Evolutionary conservation across 2,888 invertebrate genomes (phyloP), one percentile per base, ranked within the genome.

Genomic region (Lordiphosa fenestrarum): DNA sequence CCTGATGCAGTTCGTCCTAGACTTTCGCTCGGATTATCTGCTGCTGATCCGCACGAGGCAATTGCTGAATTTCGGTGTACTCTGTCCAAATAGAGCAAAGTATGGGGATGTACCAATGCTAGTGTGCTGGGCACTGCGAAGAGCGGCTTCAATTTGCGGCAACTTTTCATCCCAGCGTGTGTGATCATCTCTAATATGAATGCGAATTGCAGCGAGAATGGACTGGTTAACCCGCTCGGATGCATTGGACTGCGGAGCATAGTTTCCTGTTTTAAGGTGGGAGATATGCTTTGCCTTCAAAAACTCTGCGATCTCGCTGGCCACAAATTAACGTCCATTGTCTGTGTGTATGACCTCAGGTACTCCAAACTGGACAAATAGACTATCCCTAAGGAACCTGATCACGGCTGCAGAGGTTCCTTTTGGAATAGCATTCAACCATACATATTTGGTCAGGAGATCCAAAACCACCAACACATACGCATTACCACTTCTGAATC

Each of bases 161-260:
- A 47, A 9, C 3, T 13, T 10, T 4, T 25, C 40, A 4, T 40
- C 40, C 53, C 47, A 53, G 4, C 9, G 21, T 9, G 38, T 10
- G 12, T 47, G 40, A 3, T 53, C 39, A 0, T 13, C 33, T 0
- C 33, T n/a, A 1, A 40, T 6, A 2, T 47, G 10, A 0, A 52
- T 25, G 12, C 56, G 33, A 2, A 86, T 73, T 49, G 74, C 77
- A 3, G 84, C 81, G 2, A 78, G 71, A 3, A 87, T 47, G 0
- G 80, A 74, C 23, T 73, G 55, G 50, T 87, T 87, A 0, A 76
- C 68, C 1, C 82, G 56, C 53, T 87, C 86, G 0, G 80, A 78
- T 5, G 30, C 30, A 30, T 30, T 30, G 30, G 30, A 30, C 9
- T 30, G 30, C 9, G 30, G 30, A 7, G 30, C 30, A 9, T 30